Evolutionary conservation across 2,888 invertebrate genomes (phyloP).

Genomic region (Ophioninae sp.): DNA sequence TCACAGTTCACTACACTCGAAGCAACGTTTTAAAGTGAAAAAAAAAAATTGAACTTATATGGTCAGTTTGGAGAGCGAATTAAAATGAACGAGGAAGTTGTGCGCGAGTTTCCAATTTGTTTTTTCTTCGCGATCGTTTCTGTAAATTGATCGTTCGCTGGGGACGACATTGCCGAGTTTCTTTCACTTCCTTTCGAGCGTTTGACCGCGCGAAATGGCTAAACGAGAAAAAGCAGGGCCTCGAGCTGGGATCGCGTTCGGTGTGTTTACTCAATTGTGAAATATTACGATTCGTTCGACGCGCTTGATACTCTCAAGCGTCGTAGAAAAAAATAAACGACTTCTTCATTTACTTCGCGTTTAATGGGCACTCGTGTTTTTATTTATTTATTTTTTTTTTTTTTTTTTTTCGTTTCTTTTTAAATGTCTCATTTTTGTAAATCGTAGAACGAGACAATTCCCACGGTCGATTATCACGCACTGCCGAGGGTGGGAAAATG

Average conservation of each 20-base stretch:
- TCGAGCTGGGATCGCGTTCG: neutral
- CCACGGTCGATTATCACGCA: slow-evolving; percentile 62
- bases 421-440: too few relatives aligned
- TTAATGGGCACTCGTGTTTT: neutral
- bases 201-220: neutral
- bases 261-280: neutral
- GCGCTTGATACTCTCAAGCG: neutral
- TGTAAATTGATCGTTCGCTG: neutral
- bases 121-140: neutral
- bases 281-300: slow-evolving; percentile 2
- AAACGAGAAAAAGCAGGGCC: slow-evolving; percentile 3
- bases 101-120: neutral
- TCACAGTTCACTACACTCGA: too few relatives aligned
- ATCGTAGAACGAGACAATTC: slow-evolving; percentile 69
- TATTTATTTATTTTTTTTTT: neutral
- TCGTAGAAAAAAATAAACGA: neutral
- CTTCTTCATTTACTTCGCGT: neutral
- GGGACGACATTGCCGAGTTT: neutral
- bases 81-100: neutral
- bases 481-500: slow-evolving; percentile 76
- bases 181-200: slow-evolving; percentile 1
- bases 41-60: neutral
- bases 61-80: neutral
- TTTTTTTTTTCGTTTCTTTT: neutral
- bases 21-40: too few relatives aligned